phyloP scores from a whole-genome alignment of 2,888 invertebrate species.

The Harpagoxenus sublaevis region DNA sequence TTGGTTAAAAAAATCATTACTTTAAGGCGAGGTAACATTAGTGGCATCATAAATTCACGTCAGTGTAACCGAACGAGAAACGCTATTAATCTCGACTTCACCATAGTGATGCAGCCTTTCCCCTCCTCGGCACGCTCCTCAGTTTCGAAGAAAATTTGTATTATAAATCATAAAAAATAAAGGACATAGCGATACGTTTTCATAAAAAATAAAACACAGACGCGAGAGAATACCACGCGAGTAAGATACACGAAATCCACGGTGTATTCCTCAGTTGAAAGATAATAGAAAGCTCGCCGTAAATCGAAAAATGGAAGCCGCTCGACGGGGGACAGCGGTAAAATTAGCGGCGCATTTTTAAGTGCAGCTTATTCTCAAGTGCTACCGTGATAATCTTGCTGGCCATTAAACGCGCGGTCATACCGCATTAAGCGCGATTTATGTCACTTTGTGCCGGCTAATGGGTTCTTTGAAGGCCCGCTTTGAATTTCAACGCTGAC shows the following conservation, averaged over 20 bases:
- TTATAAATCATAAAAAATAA: constrained; percentile 41
- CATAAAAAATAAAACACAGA: neutral
- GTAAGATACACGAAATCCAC: neutral
- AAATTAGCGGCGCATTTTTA: constrained; percentile 35
- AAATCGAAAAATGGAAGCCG: neutral
- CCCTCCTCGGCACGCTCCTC: neutral
- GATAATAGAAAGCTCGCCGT: neutral
- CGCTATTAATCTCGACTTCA: constrained; percentile 44
- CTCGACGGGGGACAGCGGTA: neutral
- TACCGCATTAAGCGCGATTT: constrained; percentile 50
- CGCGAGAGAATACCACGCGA: neutral
- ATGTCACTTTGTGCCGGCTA: constrained; percentile 34
- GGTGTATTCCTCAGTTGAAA: neutral
- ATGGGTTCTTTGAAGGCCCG: constrained; percentile 63
- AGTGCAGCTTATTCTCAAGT: constrained; percentile 5
- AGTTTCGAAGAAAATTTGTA: neutral
- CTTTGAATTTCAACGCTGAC: constrained; percentile 61
- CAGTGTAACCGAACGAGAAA: constrained; percentile 34
- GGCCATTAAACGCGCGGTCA: constrained; percentile 24
- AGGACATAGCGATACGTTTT: neutral
- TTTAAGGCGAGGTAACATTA: constrained; percentile 38
- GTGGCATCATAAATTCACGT: constrained; percentile 46
- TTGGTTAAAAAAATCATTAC: constrained; percentile 36
- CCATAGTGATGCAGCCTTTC: neutral
- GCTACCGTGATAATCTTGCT: constrained; percentile 10